These are phyloP conservation scores for Disparrhopalites patrizii DNA, from an alignment of 2,888 invertebrate species.

Conservation along the genomic window DNA sequence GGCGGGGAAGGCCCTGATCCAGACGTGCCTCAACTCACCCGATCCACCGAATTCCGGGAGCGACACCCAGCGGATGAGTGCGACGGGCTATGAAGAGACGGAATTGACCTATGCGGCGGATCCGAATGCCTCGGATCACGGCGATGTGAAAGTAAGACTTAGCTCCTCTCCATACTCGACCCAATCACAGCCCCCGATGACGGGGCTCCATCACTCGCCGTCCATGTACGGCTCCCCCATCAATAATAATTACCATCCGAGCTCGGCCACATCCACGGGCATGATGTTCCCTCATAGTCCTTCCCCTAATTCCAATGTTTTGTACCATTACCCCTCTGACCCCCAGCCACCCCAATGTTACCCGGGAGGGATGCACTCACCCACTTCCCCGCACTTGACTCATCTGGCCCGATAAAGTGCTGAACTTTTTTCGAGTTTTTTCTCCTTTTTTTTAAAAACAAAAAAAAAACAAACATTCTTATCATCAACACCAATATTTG, in stretches of 20 bases:
- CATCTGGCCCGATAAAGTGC: conserved; percentile 47
- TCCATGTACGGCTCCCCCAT: conserved; percentile 48
- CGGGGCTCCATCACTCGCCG: conserved; percentile 47
- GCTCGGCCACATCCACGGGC: conserved; percentile 41
- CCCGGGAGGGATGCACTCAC: conserved; percentile 48
- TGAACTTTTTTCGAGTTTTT: too few species aligned
- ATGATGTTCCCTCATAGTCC: conserved; percentile 49
- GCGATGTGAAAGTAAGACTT: conserved; percentile 48
- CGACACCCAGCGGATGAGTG: conserved; percentile 93
- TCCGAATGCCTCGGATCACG: conserved; percentile 48
- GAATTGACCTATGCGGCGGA: conserved; percentile 78
- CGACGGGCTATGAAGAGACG: conserved; percentile 97
- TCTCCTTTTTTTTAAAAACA: too few species aligned
- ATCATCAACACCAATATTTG: too few species aligned
- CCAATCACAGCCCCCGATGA: conserved; percentile 40
- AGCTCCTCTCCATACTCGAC: conserved; percentile 48
- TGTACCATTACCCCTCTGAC: conserved; percentile 48
- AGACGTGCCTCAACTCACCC: conserved; percentile 96
- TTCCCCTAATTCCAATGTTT: conserved; percentile 47
- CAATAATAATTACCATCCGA: conserved; percentile 47
- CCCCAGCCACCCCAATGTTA: conserved; percentile 48
- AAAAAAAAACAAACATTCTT: too few species aligned
- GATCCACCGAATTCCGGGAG: conserved; percentile 66
- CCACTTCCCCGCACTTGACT: conserved; percentile 47
- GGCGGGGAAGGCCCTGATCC: conserved; percentile 81